Percentiles rank a stretch among this genome's conserved stretches.
Evolutionary conservation across 2,888 invertebrate genomes (phyloP).

Genomic region (Agonum fuliginosum): DNA sequence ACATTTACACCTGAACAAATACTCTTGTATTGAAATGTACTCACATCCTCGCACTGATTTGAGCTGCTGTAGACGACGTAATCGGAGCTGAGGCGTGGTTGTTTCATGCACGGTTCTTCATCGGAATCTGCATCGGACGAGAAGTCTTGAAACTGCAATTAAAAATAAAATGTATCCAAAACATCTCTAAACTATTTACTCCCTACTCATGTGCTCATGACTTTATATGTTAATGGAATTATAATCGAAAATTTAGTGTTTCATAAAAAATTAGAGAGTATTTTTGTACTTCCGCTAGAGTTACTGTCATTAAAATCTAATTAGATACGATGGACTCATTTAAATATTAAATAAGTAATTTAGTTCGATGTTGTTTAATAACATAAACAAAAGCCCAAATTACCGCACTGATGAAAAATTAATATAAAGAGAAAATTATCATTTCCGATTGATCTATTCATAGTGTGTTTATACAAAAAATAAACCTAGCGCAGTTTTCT

Average conservation of each 20-base stretch:
- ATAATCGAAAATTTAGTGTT: constrained; percentile 38
- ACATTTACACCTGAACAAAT: constrained; percentile 18
- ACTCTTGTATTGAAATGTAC: constrained; percentile 26
- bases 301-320: constrained; percentile 41
- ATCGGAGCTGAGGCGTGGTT: constrained; percentile 77
- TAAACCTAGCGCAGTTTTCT: constrained; percentile 4
- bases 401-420: neutral
- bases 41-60: constrained; percentile 51
- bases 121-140: constrained; percentile 79
- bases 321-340: constrained; percentile 33
- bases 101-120: constrained; percentile 85
- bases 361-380: constrained; percentile 16
- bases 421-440: neutral
- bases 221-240: constrained; percentile 24
- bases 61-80: constrained; percentile 32
- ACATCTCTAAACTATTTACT: neutral
- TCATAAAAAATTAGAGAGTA: constrained; percentile 31
- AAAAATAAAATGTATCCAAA: constrained; percentile 30
- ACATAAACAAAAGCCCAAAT: constrained; percentile 3
- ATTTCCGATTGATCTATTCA: constrained; percentile 27
- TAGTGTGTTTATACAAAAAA: constrained; percentile 6
- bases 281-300: constrained; percentile 22
- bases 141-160: constrained; percentile 51
- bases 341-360: constrained; percentile 12
- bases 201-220: neutral